Conservation (phyloP, 30 jellyfish, hydroid and myxozoan genomes). For the Hydractinia echinata region DNA sequence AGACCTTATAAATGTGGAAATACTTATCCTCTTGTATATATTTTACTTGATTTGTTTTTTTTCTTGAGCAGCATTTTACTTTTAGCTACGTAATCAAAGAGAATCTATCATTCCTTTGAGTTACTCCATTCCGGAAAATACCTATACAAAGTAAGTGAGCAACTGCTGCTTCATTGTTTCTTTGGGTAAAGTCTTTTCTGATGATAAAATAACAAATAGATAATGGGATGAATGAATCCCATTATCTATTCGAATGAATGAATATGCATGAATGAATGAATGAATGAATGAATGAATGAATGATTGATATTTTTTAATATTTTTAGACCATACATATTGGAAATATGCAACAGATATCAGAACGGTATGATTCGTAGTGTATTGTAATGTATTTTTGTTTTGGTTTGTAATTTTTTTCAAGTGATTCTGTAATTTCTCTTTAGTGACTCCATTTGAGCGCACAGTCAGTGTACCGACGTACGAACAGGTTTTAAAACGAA, state of each 20-base stretch:
- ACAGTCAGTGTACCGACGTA: constrained; percentile 83
- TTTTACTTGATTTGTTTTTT: too few species aligned
- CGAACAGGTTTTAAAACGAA: constrained; percentile 61
- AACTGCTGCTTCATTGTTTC: too few species aligned
- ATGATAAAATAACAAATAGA: background rate
- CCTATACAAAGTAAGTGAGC: background rate
- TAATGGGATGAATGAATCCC: too few species aligned
- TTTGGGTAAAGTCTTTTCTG: background rate
- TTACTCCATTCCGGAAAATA: constrained; percentile 1
- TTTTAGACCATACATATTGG: constrained; percentile 67
- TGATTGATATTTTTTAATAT: background rate
- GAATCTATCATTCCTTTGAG: background rate
- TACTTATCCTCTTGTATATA: too few species aligned
- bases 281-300: too few species aligned
- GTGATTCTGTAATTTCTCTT: background rate
- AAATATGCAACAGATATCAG: constrained; percentile 53
- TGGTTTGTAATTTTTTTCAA: background rate
- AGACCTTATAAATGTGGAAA: too few species aligned
- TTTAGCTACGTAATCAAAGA: constrained; percentile 11
- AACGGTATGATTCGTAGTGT: constrained; percentile 35
- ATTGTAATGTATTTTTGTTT: background rate
- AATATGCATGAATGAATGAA: too few species aligned
- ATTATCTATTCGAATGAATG: too few species aligned
- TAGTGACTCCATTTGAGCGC: constrained; percentile 78
- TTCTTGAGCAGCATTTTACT: too few species aligned